Evolutionary conservation across 2,888 invertebrate species (phyloP), one percentile per base, ranked within the genome.

Genomic region (Ormyrus rosae): DNA sequence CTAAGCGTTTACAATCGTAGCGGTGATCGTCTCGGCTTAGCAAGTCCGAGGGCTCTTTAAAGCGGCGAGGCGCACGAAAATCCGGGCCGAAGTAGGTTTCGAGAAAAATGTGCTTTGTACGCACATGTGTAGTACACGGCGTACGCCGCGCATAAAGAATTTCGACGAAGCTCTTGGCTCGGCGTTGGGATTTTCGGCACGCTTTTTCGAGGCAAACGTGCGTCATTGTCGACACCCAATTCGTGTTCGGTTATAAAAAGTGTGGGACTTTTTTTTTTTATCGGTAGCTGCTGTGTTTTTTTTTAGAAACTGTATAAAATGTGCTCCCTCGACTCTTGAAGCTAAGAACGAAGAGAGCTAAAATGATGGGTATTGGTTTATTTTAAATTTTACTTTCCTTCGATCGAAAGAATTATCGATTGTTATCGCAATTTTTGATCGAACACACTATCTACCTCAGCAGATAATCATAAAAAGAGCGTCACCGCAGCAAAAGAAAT

Each of bases 111-210:
- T 56, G n/a, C 56, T 69, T 63, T 64, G 70, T 64, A 70, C 76
- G 61, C 76, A 70, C 64, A 70, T 56, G 64, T 70, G 69, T 64
- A 53, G 69, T 34, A 70, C 64, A 70, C 19, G 70, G 34, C 61
- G 64, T 60, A 67, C 13, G 50, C 51, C 51, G 34, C 64, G 77
- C 70, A 64, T 77, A 56, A 64, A 69, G 46, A 70, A 70, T 69
- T 69, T 69, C 63, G 55, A 6, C 8, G 8, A 45, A 0, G 19
- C 19, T 19, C 48, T 5, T n/a, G 55, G 5, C 34, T 64, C 64
- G 64, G 19, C 19, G 19, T 77, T 77, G 50, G 13, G n/a, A 77
- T 64, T 77, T 70, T 77, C 61, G 77, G 64, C 77, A 77, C 70
- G 69, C 46, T 70, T 77, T 70, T 70, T 64, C 13, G 63, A 45